phyloP scores from a whole-genome alignment of 2,797 vertebrate genomes.

The Xenops minutus region DNA sequence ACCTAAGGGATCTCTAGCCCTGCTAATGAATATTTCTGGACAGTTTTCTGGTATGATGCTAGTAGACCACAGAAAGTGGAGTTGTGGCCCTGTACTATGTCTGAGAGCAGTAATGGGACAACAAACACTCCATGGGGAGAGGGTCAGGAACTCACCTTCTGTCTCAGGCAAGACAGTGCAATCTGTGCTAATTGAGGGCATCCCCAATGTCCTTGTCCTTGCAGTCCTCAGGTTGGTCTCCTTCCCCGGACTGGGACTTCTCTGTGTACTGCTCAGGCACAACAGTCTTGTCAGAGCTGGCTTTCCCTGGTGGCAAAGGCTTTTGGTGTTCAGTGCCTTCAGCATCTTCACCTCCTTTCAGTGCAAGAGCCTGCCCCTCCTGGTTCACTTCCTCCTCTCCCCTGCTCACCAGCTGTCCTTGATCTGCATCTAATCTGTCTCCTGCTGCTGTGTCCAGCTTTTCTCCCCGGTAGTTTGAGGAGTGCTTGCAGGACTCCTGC shows the following conservation, averaged over 20 bases:
- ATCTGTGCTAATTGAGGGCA: slow-evolving; percentile 15
- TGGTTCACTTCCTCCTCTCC: not conserved
- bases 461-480: not conserved
- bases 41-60: not conserved
- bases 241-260: not conserved
- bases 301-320: not conserved
- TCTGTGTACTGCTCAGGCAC: not conserved
- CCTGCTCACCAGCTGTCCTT: not conserved
- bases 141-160: slow-evolving; percentile 41
- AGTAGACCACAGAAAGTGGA: not conserved
- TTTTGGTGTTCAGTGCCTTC: not conserved
- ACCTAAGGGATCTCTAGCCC: not conserved
- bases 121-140: not conserved
- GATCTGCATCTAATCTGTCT: slow-evolving; percentile 18
- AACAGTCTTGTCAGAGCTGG: not conserved
- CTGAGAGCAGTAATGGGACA: not conserved
- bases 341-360: slow-evolving; percentile 6
- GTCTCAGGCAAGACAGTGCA: not conserved
- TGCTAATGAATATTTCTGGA: not conserved
- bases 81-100: not conserved
- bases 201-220: slow-evolving; percentile 7
- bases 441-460: not conserved
- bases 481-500: not conserved
- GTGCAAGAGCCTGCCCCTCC: not conserved
- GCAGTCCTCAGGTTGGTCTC: slow-evolving; percentile 15